These are phyloP conservation scores for Andrena haemorrhoa DNA, from an alignment of 2,888 invertebrate species.

Conservation along the genomic window DNA sequence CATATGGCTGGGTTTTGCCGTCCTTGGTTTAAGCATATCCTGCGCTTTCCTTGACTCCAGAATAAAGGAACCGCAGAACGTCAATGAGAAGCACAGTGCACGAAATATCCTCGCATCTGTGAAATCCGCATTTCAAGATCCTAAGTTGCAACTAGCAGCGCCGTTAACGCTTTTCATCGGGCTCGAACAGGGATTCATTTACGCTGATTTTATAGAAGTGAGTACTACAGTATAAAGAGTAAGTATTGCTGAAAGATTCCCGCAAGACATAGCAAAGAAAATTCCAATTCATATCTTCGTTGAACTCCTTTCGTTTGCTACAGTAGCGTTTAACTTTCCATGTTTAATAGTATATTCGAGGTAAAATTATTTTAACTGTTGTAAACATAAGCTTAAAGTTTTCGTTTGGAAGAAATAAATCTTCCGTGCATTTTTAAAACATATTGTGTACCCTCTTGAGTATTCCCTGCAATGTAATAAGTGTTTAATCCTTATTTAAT, in stretches of 20 bases:
- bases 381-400: no score
- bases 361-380: no score
- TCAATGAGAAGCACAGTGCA: constrained; percentile 72
- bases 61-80: constrained; percentile 78
- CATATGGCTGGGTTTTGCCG: constrained; percentile 79
- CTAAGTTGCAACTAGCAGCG: constrained; percentile 89
- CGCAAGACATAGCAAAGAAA: no score
- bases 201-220: constrained; percentile 93
- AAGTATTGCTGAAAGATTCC: no score
- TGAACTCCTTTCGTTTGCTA: no score
- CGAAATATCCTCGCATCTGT: constrained; percentile 84
- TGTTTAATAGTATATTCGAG: no score
- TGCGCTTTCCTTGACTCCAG: constrained; percentile 81
- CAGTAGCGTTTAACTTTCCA: no score
- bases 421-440: no score
- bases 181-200: constrained; percentile 93
- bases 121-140: constrained; percentile 87
- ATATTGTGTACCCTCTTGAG: background rate
- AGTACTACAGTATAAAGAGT: constrained; percentile 33
- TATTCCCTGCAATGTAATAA: background rate
- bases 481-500: constrained; percentile 67
- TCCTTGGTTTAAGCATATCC: constrained; percentile 81
- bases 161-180: constrained; percentile 93
- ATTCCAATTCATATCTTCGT: no score
- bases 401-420: no score